Evolutionary conservation across 1,140 invertebrate genomes (phyloP).

Genomic region (Micrasema longulum): DNA sequence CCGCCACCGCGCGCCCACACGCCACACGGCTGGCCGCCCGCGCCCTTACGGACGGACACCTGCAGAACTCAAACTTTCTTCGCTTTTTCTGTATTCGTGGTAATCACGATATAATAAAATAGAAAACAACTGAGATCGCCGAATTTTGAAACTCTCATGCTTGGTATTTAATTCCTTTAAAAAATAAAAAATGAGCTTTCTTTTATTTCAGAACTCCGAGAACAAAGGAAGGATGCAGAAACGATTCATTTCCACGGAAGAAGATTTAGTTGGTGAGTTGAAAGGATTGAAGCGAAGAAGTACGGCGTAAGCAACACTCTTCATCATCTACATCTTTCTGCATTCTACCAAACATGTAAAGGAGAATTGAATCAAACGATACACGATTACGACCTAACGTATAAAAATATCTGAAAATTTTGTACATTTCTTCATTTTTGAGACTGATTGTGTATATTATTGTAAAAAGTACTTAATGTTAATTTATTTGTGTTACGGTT

Average conservation of each 20-base stretch:
- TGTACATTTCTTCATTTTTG: slow-evolving; percentile 55
- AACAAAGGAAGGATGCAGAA: slow-evolving; percentile 66
- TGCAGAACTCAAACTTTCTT: slow-evolving; percentile 14
- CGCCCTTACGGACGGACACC: slow-evolving; percentile 19
- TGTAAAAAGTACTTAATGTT: slow-evolving; percentile 51
- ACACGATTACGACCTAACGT: slow-evolving; percentile 35
- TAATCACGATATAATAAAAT: too few species aligned
- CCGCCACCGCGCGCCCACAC: slow-evolving; percentile 9
- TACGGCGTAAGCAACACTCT: slow-evolving; percentile 59
- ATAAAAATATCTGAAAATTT: slow-evolving; percentile 51
- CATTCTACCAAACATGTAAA: slow-evolving; percentile 13
- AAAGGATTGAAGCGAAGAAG: slow-evolving; percentile 71
- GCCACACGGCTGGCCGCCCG: background rate
- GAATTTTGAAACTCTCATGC: too few species aligned
- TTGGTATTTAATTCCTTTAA: too few species aligned
- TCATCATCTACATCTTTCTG: slow-evolving; percentile 53
- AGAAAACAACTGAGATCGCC: too few species aligned
- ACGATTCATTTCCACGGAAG: slow-evolving; percentile 69
- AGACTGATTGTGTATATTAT: slow-evolving; percentile 56
- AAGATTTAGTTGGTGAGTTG: slow-evolving; percentile 69
- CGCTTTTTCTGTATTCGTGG: too few species aligned
- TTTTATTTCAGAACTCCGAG: slow-evolving; percentile 57
- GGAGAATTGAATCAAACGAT: slow-evolving; percentile 27
- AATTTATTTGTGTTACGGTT: background rate
- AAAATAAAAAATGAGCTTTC: too few species aligned